Base-by-base conservation (phyloP, 1,140 invertebrate species). In the Notospermus geniculatus region DNA sequence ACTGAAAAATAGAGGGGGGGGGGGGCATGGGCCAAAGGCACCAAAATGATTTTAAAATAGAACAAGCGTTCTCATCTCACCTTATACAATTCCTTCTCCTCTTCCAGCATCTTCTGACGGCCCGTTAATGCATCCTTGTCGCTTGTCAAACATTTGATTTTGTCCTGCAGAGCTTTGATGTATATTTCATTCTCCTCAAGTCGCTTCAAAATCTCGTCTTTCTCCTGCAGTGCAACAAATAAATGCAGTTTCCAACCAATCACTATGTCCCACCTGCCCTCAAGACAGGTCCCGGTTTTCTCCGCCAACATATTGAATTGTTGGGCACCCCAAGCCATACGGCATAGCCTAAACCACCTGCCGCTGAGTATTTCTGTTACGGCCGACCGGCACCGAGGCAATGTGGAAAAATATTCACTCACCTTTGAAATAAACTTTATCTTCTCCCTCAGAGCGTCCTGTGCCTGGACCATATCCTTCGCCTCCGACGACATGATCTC, bases 51-150 rank as follows among this genome's bases (percentile, higher is more conserved):
- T n/a, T n/a, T n/a, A n/a, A n/a, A n/a, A n/a, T n/a, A n/a, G n/a
- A n/a, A n/a, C n/a, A n/a, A n/a, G n/a, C n/a, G n/a, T n/a, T n/a
- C n/a, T n/a, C n/a, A n/a, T n/a, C n/a, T 13, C 64, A 78, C 75
- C 71, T 78, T 76, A 53, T 70, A 73, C 52, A 73, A 59, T 46
- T 76, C 70, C 25, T 72, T 71, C 43, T 78, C 68, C 57, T 76
- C 70, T 23, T 70, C 63, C 52, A 79, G 61, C 9, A 57, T 59
- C 54, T 65, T 57, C 59, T 72, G 72, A 17, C 67, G 60, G 15
- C 75, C 76, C 25, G 64, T 68, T n/a, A 75, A 57, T 29, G 71
- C 66, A 69, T 79, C 76, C 54, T 74, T 76, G 46, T 77, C 71
- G 30, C 62, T 68, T 13, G 68, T 58, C 52, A 78, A 56, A 55